These are phyloP conservation scores for Sericinus montela DNA, from an alignment of 2,888 invertebrate genomes.

Conservation along the genomic window DNA sequence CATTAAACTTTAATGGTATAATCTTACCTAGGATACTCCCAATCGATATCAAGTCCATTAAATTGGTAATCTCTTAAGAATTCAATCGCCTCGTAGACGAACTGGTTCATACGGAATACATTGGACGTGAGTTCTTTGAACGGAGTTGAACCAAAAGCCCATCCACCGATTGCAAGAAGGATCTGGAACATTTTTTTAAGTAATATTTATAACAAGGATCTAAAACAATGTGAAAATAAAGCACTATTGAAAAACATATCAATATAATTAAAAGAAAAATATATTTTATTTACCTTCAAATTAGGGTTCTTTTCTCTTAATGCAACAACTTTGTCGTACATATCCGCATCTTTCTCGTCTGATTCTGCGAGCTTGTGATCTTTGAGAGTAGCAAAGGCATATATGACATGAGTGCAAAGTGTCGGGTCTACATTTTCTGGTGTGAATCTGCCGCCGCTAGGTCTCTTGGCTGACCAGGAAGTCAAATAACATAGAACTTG, in stretches of 20 bases:
- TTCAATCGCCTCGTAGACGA: slow-evolving; percentile 96
- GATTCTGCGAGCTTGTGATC: slow-evolving; percentile 90
- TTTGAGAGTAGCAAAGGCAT: slow-evolving; percentile 95
- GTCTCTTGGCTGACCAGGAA: slow-evolving; percentile 96
- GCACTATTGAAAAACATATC: no score
- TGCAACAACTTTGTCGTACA: slow-evolving; percentile 91
- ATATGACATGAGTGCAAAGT: slow-evolving; percentile 96
- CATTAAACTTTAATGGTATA: no score
- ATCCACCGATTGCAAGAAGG: slow-evolving; percentile 93
- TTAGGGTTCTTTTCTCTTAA: slow-evolving; percentile 93
- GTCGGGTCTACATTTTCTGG: slow-evolving; percentile 93
- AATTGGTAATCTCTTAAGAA: slow-evolving; percentile 94
- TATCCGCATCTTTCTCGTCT: slow-evolving; percentile 89
- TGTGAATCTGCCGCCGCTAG: slow-evolving; percentile 91
- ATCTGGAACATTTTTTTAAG: slow-evolving; percentile 70
- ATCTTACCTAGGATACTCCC: slow-evolving; percentile 91
- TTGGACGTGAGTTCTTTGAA: slow-evolving; percentile 95
- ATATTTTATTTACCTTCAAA: slow-evolving; percentile 81
- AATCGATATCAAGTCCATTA: slow-evolving; percentile 95
- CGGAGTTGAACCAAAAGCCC: slow-evolving; percentile 97
- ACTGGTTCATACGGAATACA: slow-evolving; percentile 96
- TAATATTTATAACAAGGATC: no score
- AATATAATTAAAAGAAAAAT: no score
- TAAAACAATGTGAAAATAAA: no score
- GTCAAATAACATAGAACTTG: slow-evolving; percentile 97